Evolutionary conservation across 2,888 invertebrate species (phyloP), one percentile per base, ranked within the genome.

Genomic region (Erebia palarica): DNA sequence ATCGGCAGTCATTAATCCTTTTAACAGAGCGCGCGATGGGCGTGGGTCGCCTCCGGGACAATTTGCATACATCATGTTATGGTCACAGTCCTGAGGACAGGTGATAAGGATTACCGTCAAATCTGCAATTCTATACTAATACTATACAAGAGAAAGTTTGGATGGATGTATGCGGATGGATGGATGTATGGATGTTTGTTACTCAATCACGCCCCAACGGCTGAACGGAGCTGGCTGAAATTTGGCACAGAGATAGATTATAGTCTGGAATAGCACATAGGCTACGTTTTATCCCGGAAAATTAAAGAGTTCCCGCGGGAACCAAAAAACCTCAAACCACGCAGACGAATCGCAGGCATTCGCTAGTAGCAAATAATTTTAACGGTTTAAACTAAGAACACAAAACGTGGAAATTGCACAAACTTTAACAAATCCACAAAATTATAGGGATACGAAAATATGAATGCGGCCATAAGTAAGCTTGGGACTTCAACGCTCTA

Each of bases 1-100:
- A 51, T 79, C 80, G 1, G 75, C 75, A 21, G 80, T 83, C 81
- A 87, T 84, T 9, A 90, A 73, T 11, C 79, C 82, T 0, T 77
- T 75, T 0, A 90, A 74, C n/a, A 82, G 73, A 0, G 72, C 69
- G 0, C 76, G 78, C 0, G 82, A 77, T 0, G 91, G 91, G 1
- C 90, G 77, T 0, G 91, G 91, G 65, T 92, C 92, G 0, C 91
- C 92, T 0, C 85, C 88, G 0, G 90, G 90, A 42, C 92, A 92
- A 73, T 85, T 87, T 0, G 36, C 1, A 64, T 89, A 92, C 84
- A 88, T 82, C 80, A 91, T 82, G 47, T 90, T 88, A 0, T 75
- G 72, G 3, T 90, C 88, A 63, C 92, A 92, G 27, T 91, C 86
- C 92, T 92, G 82, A 7, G 71, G 80, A 76, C 66, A 72, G 65